Percentiles rank a stretch among this genome's conserved stretches.
Conservation (phyloP, 2,113 vertebrate species). For the Boleophthalmus pectinirostris region DNA sequence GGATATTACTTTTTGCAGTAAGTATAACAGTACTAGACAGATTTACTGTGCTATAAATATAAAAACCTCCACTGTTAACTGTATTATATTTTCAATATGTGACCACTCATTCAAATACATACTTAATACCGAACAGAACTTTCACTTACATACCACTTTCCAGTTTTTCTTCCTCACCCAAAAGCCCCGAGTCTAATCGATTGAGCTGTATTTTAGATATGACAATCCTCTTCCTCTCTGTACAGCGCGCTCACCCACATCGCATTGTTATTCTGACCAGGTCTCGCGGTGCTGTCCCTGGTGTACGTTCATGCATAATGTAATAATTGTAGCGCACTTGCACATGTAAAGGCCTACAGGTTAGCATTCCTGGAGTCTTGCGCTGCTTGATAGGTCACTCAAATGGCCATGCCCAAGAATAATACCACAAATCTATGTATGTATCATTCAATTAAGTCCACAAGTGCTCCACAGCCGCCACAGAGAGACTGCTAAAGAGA, state of each 20-base stretch:
- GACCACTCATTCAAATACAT: not conserved
- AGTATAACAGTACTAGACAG: no score
- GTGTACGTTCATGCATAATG: slow-evolving; percentile 75
- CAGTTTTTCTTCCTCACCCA: not conserved
- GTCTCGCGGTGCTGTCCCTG: slow-evolving; percentile 52
- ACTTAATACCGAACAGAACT: not conserved
- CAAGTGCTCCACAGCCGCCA: slow-evolving; percentile 30
- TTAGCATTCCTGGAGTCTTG: slow-evolving; percentile 62
- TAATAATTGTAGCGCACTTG: slow-evolving; percentile 71
- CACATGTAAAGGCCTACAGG: slow-evolving; percentile 61
- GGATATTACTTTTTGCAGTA: no score
- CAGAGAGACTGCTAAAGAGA: slow-evolving; percentile 41
- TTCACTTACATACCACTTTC: not conserved
- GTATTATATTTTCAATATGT: no score
- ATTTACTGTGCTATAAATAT: no score
- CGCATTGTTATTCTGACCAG: slow-evolving; percentile 56
- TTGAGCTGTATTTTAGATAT: slow-evolving; percentile 47
- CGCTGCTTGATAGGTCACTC: slow-evolving; percentile 59
- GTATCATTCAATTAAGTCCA: slow-evolving; percentile 55
- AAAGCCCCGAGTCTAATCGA: slow-evolving; percentile 26
- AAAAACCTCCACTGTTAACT: no score
- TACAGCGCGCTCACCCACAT: slow-evolving; percentile 43
- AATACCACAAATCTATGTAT: slow-evolving; percentile 43
- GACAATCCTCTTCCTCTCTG: slow-evolving; percentile 39
- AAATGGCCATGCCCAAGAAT: slow-evolving; percentile 37